Conservation (phyloP, 1,140 invertebrate species). For the Aphaenogaster rudis region DNA sequence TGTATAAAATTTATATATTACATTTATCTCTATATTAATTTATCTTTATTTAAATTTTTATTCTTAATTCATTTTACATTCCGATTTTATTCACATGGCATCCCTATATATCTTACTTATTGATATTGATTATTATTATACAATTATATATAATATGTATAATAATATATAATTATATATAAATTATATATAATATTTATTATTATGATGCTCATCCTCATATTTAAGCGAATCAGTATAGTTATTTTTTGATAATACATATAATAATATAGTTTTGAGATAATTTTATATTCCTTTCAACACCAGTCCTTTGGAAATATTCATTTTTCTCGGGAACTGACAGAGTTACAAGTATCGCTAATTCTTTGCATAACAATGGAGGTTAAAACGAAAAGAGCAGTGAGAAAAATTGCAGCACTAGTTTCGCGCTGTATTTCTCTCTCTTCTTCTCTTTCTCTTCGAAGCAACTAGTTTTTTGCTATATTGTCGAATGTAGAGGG, state of each 20-base stretch:
- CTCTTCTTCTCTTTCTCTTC: background rate
- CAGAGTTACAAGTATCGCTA: background rate
- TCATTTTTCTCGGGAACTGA: background rate
- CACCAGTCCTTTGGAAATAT: background rate
- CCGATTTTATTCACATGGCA: background rate
- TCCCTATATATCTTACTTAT: background rate
- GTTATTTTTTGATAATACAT: background rate
- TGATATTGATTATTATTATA: background rate
- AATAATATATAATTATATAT: too few relatives aligned
- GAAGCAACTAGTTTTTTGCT: slow-evolving; percentile 12
- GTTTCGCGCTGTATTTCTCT: background rate
- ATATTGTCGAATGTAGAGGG: background rate
- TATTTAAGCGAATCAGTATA: background rate
- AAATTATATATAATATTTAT: background rate
- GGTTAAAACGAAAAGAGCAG: background rate
- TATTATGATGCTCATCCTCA: background rate
- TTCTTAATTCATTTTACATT: background rate
- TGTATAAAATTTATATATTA: background rate
- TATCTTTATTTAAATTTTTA: background rate
- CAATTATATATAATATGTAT: too few relatives aligned
- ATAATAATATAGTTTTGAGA: background rate
- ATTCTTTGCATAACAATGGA: slow-evolving; percentile 8
- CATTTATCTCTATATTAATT: background rate
- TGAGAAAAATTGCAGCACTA: background rate
- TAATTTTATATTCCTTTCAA: background rate